Evolutionary conservation across 2,113 vertebrate species (phyloP), one percentile per base, ranked within the genome.

Genomic region (Xenus cinereus): DNA sequence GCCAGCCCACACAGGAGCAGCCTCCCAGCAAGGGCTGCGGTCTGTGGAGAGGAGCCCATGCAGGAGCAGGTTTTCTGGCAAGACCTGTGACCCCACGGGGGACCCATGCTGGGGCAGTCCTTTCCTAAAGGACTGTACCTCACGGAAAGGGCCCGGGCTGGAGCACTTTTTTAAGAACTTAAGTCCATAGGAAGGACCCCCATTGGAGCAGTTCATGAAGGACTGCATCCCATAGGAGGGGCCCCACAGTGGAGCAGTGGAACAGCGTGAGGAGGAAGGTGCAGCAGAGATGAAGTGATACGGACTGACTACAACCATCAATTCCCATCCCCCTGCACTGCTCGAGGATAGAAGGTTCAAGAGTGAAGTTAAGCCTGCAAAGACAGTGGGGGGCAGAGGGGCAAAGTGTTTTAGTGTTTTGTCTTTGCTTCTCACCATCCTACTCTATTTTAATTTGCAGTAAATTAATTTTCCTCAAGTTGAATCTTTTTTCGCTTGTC

Each of bases 31-130:
- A 33, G 19, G 30, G 12, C 62, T 51, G 45, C 1, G 2, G 32
- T 37, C 53, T 3, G 0, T 0, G 22, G 28, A 39, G 10, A 68
- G 14, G 7, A 53, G 28, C 7, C 37, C 23, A 26, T 0, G 3
- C 12, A 14, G 11, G 24, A 66, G 17, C 15, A 23, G 20, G n/a
- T 43, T 63, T 50, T 78, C n/a, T 54, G 48, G n/a, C 14, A 69
- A n/a, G 56, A 63, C 28, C 9, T 62, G 46, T 41, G 32, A 59
- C 35, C 48, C 41, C 2, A 0, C 3, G 1, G 24, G 46, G 48
- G 13, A 50, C 26, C 9, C n/a, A 39, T 0, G 1, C 16, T 62
- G 23, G 39, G 68, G 15, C 19, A 59, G 26, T 33, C 26, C 19
- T 23, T 37, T 68, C 33, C 45, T 30, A 37, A 67, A 69, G 28